A percentile compares a stretch with the other conserved stretches of the same genome.
phyloP scores from a whole-genome alignment of 2,888 invertebrate genomes.

The Pyrocoelia pectoralis region DNA sequence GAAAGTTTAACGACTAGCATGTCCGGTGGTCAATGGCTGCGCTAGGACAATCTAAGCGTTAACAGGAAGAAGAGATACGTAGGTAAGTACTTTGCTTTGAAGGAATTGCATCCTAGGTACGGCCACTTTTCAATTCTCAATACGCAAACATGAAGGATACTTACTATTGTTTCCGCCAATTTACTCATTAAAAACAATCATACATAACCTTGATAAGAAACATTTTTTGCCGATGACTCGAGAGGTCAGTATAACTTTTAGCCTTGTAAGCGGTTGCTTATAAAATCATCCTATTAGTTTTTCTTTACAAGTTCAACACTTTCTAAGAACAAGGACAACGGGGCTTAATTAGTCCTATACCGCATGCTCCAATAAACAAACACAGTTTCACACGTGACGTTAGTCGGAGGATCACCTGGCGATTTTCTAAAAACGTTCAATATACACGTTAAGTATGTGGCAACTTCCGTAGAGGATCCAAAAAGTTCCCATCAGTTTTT shows the following conservation, averaged over 20 bases:
- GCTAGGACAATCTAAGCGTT: constrained; percentile 47
- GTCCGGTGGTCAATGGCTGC: constrained; percentile 54
- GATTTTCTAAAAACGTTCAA: constrained; percentile 25
- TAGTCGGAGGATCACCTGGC: too few species aligned
- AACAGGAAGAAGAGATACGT: constrained; percentile 54
- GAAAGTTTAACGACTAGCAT: constrained; percentile 49
- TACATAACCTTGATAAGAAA: constrained; percentile 33
- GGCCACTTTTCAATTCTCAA: too few species aligned
- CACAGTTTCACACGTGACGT: neutral
- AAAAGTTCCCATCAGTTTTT: constrained; percentile 28
- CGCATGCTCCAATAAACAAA: constrained; percentile 18
- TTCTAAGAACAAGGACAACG: constrained; percentile 35
- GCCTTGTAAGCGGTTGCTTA: constrained; percentile 35
- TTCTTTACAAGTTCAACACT: constrained; percentile 31
- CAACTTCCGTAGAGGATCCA: constrained; percentile 29
- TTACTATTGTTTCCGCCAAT: constrained; percentile 28
- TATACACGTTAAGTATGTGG: constrained; percentile 23
- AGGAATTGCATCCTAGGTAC: constrained; percentile 27
- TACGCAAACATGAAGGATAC: neutral
- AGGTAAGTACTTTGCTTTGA: too few species aligned
- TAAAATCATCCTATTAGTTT: constrained; percentile 28
- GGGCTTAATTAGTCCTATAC: constrained; percentile 29
- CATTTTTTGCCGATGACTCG: constrained; percentile 34
- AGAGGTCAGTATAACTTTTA: constrained; percentile 36
- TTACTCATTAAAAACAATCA: constrained; percentile 29